phyloP scores from a whole-genome alignment of 2,113 vertebrate genomes.

The Heterocephalus glaber region DNA sequence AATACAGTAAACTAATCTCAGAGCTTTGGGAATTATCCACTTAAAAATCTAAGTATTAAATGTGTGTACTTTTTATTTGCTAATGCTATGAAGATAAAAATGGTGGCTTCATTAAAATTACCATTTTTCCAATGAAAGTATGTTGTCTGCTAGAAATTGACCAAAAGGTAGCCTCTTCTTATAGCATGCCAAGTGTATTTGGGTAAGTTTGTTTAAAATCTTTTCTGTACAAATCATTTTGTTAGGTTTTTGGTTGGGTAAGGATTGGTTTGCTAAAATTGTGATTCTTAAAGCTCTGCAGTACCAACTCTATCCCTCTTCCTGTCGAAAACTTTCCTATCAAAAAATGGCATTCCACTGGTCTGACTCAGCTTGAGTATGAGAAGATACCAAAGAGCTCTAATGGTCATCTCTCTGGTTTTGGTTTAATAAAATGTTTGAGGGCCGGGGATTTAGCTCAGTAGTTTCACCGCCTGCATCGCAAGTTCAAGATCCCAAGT shows the following conservation, averaged over 20 bases:
- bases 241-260: not conserved
- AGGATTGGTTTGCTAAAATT: not conserved
- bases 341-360: not conserved
- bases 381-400: not conserved
- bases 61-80: not conserved
- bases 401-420: not conserved
- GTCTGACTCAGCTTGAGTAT: not conserved
- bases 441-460: too few species aligned
- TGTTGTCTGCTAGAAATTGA: not conserved
- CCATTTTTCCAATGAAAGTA: not conserved
- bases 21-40: not conserved
- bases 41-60: slow-evolving; percentile 25
- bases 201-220: slow-evolving; percentile 5
- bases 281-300: not conserved
- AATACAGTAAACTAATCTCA: not conserved
- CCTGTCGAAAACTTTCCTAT: not conserved
- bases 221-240: not conserved
- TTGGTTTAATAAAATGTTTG: slow-evolving; percentile 5
- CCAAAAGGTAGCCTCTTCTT: not conserved
- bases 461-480: too few species aligned
- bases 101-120: not conserved
- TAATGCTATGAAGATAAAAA: not conserved
- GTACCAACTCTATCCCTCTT: not conserved
- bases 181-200: not conserved
- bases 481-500: too few species aligned